Conservation (phyloP, 2,888 invertebrate genomes). For the Sphaerophoria rueppellii region DNA sequence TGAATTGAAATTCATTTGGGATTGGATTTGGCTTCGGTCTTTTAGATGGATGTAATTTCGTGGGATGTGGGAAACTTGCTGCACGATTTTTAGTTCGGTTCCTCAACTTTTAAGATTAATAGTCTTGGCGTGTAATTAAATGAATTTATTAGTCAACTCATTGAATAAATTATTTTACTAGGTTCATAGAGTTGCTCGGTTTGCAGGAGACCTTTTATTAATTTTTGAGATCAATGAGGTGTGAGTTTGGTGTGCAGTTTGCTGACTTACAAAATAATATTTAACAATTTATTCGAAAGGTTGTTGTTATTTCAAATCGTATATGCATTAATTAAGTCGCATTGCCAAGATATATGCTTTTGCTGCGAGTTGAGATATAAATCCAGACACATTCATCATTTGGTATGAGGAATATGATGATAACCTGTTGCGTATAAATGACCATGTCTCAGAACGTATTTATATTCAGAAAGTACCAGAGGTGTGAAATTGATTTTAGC, state of each 20-base stretch:
- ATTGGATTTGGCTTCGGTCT: background rate
- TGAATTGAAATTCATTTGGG: conserved; percentile 64
- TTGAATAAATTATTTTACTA: background rate
- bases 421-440: conserved; percentile 51
- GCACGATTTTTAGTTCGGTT: conserved; percentile 14
- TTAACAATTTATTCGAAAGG: conserved; percentile 12
- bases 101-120: conserved; percentile 10
- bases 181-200: too few relatives aligned
- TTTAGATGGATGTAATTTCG: background rate
- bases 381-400: conserved; percentile 41
- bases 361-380: conserved; percentile 3
- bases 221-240: conserved; percentile 13
- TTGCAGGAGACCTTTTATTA: background rate
- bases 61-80: conserved; percentile 37
- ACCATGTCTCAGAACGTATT: too few relatives aligned
- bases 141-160: conserved; percentile 40
- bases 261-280: conserved; percentile 20
- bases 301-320: too few relatives aligned
- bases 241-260: conserved; percentile 7
- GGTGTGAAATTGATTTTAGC: too few relatives aligned
- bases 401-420: conserved; percentile 60
- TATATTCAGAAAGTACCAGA: too few relatives aligned
- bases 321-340: too few relatives aligned
- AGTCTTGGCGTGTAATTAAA: conserved; percentile 25
- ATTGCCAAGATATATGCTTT: background rate